Percentiles rank a stretch among this genome's conserved stretches.
phyloP scores from a whole-genome alignment of 1,140 invertebrate genomes.

The Lepidurus arcticus region DNA sequence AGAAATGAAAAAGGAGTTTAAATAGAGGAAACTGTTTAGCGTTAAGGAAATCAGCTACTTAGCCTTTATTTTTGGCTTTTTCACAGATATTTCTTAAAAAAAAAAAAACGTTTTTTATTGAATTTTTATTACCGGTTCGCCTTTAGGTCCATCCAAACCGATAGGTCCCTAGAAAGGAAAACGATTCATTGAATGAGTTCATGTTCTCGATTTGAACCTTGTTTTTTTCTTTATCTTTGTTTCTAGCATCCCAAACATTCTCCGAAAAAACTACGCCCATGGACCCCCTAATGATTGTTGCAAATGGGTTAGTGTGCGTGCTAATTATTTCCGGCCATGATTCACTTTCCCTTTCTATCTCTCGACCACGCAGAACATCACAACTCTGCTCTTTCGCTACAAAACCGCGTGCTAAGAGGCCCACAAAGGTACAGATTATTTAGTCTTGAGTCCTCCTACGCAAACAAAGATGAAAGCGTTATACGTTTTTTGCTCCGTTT shows the following conservation, averaged over 20 bases:
- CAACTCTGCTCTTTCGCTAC: background rate
- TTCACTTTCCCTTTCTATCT: background rate
- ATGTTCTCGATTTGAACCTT: background rate
- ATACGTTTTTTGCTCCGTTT: background rate
- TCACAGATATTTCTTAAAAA: conserved; percentile 17
- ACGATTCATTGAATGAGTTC: background rate
- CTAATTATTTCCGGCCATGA: conserved; percentile 17
- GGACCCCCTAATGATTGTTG: background rate
- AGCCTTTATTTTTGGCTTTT: background rate
- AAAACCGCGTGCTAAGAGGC: conserved; percentile 9
- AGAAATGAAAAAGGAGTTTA: background rate
- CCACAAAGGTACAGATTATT: conserved; percentile 11
- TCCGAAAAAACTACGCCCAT: background rate
- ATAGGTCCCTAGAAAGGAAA: conserved; percentile 75
- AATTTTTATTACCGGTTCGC: conserved; percentile 66
- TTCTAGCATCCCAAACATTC: conserved; percentile 19
- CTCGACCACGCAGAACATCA: background rate
- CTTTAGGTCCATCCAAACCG: conserved; percentile 88
- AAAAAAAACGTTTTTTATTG: background rate
- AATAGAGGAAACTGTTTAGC: background rate
- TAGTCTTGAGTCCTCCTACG: conserved; percentile 21
- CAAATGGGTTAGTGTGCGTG: conserved; percentile 5
- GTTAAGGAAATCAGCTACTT: background rate
- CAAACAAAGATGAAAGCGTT: conserved; percentile 10
- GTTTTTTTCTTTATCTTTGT: background rate